Evolutionary conservation across 1,140 invertebrate species (phyloP).

Genomic region (Calosoma granatense): DNA sequence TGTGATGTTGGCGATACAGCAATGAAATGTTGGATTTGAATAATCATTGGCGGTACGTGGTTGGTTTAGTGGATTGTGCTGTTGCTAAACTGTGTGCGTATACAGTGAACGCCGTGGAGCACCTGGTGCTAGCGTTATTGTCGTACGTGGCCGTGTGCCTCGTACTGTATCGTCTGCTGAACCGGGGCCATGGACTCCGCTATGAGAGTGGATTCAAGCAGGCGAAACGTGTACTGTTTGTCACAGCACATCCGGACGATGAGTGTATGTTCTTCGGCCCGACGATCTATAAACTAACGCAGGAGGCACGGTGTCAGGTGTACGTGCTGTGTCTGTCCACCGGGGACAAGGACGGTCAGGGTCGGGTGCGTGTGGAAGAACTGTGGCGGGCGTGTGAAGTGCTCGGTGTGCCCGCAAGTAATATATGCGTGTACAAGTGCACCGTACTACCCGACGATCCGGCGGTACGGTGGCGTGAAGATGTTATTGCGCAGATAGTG

Average conservation of each 20-base stretch:
- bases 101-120: slow-evolving; percentile 31
- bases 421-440: slow-evolving; percentile 61
- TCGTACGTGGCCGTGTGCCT: slow-evolving; percentile 29
- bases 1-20: no score
- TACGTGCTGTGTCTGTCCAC: slow-evolving; percentile 79
- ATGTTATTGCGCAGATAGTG: slow-evolving; percentile 60
- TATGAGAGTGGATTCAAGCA: slow-evolving; percentile 32
- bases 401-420: slow-evolving; percentile 65
- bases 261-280: slow-evolving; percentile 99
- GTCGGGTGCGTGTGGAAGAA: slow-evolving; percentile 60
- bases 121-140: slow-evolving; percentile 26
- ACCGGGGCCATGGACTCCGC: slow-evolving; percentile 20
- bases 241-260: slow-evolving; percentile 92
- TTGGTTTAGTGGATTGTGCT: not conserved
- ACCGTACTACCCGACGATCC: slow-evolving; percentile 67
- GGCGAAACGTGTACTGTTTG: slow-evolving; percentile 58
- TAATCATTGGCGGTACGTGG: no score
- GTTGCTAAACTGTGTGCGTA: slow-evolving; percentile 4
- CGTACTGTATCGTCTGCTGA: slow-evolving; percentile 24
- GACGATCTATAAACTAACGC: slow-evolving; percentile 61
- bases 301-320: slow-evolving; percentile 44
- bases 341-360: slow-evolving; percentile 63
- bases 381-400: slow-evolving; percentile 63
- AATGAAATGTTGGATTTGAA: no score
- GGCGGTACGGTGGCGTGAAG: slow-evolving; percentile 60